Evolutionary conservation across 1,140 invertebrate genomes (phyloP).

Genomic region (Steinernema feltiae): DNA sequence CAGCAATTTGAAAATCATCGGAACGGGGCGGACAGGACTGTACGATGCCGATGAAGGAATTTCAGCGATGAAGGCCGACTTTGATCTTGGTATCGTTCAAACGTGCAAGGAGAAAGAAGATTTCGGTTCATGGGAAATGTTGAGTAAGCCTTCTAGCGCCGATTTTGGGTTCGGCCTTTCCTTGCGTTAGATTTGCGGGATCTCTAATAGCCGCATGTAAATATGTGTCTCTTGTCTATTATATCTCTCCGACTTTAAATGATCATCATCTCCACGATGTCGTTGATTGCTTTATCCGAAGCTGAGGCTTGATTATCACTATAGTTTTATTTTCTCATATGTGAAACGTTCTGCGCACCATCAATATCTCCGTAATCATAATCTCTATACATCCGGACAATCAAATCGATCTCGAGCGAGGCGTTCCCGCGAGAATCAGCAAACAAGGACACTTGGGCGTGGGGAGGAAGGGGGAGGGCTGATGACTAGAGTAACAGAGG

Average conservation of each 20-base stretch:
- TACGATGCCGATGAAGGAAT: neutral
- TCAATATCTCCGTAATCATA: conserved; percentile 3
- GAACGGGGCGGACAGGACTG: neutral
- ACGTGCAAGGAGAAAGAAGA: neutral
- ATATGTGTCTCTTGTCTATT: neutral
- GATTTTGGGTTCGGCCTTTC: neutral
- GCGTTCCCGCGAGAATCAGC: neutral
- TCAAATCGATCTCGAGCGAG: neutral
- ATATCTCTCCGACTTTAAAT: neutral
- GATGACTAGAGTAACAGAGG: conserved; percentile 13
- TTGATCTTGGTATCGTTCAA: neutral
- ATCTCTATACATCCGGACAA: neutral
- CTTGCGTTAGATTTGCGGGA: neutral
- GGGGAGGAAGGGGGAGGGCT: neutral
- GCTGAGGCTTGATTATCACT: too few relatives aligned
- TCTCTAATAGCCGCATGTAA: neutral
- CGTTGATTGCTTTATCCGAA: too few relatives aligned
- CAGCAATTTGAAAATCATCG: neutral
- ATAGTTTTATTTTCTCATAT: neutral
- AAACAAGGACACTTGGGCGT: conserved; percentile 2
- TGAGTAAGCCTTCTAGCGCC: neutral
- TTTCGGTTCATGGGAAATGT: neutral
- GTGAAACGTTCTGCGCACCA: conserved; percentile 2
- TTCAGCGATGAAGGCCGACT: neutral
- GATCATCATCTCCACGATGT: too few relatives aligned